Conservation (phyloP, 2,797 vertebrate genomes). For the Perdix hodgsoniae region DNA sequence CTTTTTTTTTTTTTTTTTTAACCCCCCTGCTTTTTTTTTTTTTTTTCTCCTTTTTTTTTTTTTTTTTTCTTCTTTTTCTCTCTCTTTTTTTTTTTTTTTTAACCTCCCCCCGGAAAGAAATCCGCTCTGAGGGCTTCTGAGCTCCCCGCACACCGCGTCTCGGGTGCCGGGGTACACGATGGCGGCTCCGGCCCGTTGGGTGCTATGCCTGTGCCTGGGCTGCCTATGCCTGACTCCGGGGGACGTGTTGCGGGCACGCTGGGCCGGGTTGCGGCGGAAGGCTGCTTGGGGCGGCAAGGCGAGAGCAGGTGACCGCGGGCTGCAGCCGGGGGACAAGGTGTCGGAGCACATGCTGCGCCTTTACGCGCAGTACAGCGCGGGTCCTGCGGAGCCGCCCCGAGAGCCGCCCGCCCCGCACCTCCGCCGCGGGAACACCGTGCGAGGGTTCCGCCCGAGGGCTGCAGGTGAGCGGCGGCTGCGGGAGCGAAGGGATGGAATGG, state of each 20-base stretch:
- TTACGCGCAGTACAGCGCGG: conserved; percentile 88
- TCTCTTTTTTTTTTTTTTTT: too few species aligned
- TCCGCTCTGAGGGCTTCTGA: too few species aligned
- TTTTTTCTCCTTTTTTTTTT: too few species aligned
- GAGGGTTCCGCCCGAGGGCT: conserved; percentile 81
- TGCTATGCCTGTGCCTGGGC: conserved; percentile 83
- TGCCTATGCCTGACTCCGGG: conserved; percentile 80
- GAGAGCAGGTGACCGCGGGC: not conserved
- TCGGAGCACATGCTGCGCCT: conserved; percentile 94
- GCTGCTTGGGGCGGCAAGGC: conserved; percentile 36
- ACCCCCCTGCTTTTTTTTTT: not conserved
- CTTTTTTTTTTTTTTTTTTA: not conserved
- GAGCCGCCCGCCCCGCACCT: conserved; percentile 53
- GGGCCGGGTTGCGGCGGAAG: conserved; percentile 57
- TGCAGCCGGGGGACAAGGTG: conserved; percentile 82
- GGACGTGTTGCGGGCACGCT: conserved; percentile 74
- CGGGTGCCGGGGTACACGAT: conserved; percentile 69
- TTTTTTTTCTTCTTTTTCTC: not conserved
- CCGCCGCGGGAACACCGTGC: conserved; percentile 91
- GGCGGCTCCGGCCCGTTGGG: conserved; percentile 77
- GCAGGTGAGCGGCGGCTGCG: conserved; percentile 74
- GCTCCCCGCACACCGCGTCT: too few species aligned
- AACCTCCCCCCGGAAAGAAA: not conserved
- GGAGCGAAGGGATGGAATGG: too few species aligned
- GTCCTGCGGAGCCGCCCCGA: not conserved